These are phyloP conservation scores for Zaprionus kolodkinae DNA, from an alignment of 1,140 invertebrate genomes.

Conservation along the genomic window DNA sequence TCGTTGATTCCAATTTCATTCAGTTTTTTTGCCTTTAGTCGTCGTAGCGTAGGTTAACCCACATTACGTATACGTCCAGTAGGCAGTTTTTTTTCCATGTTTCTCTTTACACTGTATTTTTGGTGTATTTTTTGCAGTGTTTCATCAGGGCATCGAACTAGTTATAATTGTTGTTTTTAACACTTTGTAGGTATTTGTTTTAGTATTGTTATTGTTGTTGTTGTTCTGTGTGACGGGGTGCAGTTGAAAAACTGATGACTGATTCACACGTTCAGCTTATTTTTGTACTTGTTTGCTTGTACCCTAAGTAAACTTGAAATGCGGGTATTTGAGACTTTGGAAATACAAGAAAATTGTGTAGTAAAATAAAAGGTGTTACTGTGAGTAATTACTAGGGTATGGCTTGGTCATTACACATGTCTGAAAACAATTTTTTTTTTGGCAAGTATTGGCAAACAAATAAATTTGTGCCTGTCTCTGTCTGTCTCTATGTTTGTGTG, in stretches of 20 bases:
- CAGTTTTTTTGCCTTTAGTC: neutral
- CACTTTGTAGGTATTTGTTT: conserved; percentile 12
- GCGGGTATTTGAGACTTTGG: neutral
- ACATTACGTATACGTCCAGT: conserved; percentile 27
- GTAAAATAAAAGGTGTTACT: neutral
- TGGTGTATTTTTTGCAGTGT: neutral
- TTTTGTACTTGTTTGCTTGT: neutral
- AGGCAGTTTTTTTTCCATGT: conserved; percentile 2
- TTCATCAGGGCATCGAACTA: conserved; percentile 20
- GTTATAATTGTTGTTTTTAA: conserved; percentile 24
- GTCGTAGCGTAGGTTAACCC: conserved; percentile 24
- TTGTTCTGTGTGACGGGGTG: conserved; percentile 1
- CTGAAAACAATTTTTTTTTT: neutral
- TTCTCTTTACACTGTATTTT: neutral
- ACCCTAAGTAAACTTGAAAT: conserved; percentile 11
- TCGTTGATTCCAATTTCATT: conserved; percentile 2
- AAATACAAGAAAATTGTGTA: neutral
- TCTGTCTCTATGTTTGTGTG: neutral
- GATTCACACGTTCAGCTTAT: conserved; percentile 32
- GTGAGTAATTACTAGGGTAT: conserved; percentile 1
- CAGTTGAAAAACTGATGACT: conserved; percentile 25
- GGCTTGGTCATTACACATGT: neutral
- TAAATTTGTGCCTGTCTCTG: conserved; percentile 2
- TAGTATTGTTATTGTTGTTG: neutral
- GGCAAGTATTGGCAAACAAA: conserved; percentile 37